These are phyloP conservation scores for Sparidentex hasta DNA, from an alignment of 2,797 vertebrate genomes.

Conservation along the genomic window DNA sequence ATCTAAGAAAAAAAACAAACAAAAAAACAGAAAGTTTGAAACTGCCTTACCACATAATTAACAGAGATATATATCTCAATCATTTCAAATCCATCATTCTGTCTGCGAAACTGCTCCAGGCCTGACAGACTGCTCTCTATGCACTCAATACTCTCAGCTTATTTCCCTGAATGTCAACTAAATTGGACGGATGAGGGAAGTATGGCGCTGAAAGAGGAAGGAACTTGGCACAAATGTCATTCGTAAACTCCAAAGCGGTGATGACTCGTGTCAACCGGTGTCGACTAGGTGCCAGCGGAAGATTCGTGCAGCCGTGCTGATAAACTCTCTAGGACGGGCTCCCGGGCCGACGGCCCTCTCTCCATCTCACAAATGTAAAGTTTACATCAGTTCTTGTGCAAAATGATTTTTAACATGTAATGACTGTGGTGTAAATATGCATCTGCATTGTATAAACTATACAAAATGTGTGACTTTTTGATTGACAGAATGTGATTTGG, in stretches of 20 bases:
- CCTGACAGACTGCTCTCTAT: slow-evolving; percentile 83
- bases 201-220: slow-evolving; percentile 45
- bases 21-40: slow-evolving; percentile 29
- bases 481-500: slow-evolving; percentile 55
- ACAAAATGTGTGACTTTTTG: slow-evolving; percentile 46
- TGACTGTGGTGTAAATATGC: slow-evolving; percentile 74
- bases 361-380: slow-evolving; percentile 50
- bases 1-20: slow-evolving; percentile 1
- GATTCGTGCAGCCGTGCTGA: slow-evolving; percentile 46
- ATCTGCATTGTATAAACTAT: slow-evolving; percentile 59
- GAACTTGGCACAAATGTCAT: slow-evolving; percentile 45
- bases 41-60: slow-evolving; percentile 52
- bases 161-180: slow-evolving; percentile 89
- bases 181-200: slow-evolving; percentile 74
- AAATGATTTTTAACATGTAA: slow-evolving; percentile 66
- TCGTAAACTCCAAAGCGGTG: slow-evolving; percentile 45
- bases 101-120: slow-evolving; percentile 52
- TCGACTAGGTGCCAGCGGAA: slow-evolving; percentile 27
- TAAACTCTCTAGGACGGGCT: slow-evolving; percentile 19
- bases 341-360: not conserved
- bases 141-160: slow-evolving; percentile 88
- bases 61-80: slow-evolving; percentile 49
- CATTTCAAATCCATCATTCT: slow-evolving; percentile 61
- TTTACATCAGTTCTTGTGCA: slow-evolving; percentile 65
- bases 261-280: slow-evolving; percentile 40